Evolutionary conservation across 2,888 invertebrate genomes (phyloP), one percentile per base, ranked within the genome.

Genomic region (Campoplex capitator): DNA sequence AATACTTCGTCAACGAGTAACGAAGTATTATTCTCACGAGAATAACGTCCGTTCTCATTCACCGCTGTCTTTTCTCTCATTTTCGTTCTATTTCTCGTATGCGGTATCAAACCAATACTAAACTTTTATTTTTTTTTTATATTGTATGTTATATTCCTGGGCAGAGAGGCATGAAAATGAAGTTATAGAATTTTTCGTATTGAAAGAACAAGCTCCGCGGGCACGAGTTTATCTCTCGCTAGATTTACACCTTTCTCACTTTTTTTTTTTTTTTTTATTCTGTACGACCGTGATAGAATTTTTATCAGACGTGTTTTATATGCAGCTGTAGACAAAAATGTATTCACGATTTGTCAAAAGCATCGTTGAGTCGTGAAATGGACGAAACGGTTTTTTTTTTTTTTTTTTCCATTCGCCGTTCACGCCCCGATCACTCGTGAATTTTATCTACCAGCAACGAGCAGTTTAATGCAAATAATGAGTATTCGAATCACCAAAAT

Each of bases 1-100:
- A 85, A 83, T 85, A 77, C 78, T 78, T 78, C 76, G 70, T 83
- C 83, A 76, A 76, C 85, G 81, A 80, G 84, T 83, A 91, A 91
- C 91, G 89, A 90, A 90, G 68, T 73, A 80, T 84, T 81, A 84
- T 86, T 80, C 75, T n/a, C 62, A 62, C 67, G 68, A 74, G 85
- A 67, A 82, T 62, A 65, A 75, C 51, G 56, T 70, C 54, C 42
- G 48, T 56, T 51, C 35, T 54, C 73, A 28, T 58, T 23, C 9
- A 42, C 18, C 4, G 45, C n/a, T 13, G 51, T 73, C 68, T 83
- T 42, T 48, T 78, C 42, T 67, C 38, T 75, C 54, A 48, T 45
- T 80, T 13, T 51, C 32, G 32, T 48, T 56, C 71, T 70, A 71
- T 42, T 48, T 68, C 45, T 73, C 38, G 18, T 65, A 38, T 23